These are phyloP conservation scores for Hyperoplus lanceolatus DNA, from an alignment of 2,797 vertebrate species.

Conservation along the genomic window DNA sequence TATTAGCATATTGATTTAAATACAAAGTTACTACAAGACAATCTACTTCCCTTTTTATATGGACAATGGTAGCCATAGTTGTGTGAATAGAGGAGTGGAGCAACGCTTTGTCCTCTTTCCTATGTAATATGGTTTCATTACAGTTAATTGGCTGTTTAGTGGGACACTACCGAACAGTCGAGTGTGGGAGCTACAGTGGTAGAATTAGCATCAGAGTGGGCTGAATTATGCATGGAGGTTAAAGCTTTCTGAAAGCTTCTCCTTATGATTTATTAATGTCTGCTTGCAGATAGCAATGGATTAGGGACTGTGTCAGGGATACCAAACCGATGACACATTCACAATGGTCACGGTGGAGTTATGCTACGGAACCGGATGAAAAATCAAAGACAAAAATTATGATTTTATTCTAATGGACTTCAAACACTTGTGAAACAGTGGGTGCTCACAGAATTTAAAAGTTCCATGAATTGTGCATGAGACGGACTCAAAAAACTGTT, in stretches of 20 bases:
- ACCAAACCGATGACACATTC: slow-evolving; percentile 52
- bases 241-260: slow-evolving; percentile 70
- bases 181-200: slow-evolving; percentile 60
- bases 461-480: slow-evolving; percentile 38
- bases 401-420: slow-evolving; percentile 35
- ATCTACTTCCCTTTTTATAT: slow-evolving; percentile 38
- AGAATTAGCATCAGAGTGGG: slow-evolving; percentile 62
- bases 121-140: slow-evolving; percentile 70
- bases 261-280: slow-evolving; percentile 77
- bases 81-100: slow-evolving; percentile 23
- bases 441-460: slow-evolving; percentile 22
- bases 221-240: slow-evolving; percentile 77
- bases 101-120: slow-evolving; percentile 29
- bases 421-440: slow-evolving; percentile 38
- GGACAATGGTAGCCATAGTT: slow-evolving; percentile 66
- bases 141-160: slow-evolving; percentile 74
- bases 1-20: slow-evolving; percentile 86
- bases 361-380: slow-evolving; percentile 21
- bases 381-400: slow-evolving; percentile 43
- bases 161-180: slow-evolving; percentile 61
- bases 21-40: slow-evolving; percentile 67
- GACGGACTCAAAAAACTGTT: slow-evolving; percentile 5
- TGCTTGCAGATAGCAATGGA: slow-evolving; percentile 61
- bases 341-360: slow-evolving; percentile 38
- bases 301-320: slow-evolving; percentile 50